These are phyloP conservation scores for Aplysina aerophoba DNA, from an alignment of 37 sponge, comb jelly and placozoan genomes.

Conservation along the genomic window DNA sequence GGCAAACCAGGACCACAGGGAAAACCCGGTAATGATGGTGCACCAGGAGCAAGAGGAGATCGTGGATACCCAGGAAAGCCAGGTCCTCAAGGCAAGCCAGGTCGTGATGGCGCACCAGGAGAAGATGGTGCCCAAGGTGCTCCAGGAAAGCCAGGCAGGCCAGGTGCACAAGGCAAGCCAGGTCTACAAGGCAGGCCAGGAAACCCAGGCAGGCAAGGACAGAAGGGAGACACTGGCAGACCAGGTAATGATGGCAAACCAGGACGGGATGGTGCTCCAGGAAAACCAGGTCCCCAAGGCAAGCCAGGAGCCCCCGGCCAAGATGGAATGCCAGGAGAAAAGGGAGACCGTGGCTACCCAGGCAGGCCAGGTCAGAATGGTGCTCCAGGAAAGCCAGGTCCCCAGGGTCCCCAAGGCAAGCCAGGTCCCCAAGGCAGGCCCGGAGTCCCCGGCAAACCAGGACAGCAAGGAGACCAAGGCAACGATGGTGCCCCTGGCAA, in stretches of 20 bases:
- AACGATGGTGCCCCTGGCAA: too few species aligned
- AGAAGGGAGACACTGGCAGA: too few species aligned
- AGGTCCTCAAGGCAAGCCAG: slow-evolving; percentile 21
- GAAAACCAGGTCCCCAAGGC: neutral
- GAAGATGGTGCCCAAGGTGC: neutral
- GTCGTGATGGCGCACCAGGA: neutral
- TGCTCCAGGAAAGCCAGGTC: neutral
- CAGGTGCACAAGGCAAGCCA: slow-evolving; percentile 5
- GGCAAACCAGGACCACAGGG: slow-evolving; percentile 15
- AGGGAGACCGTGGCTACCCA: too few species aligned
- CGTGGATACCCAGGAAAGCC: neutral
- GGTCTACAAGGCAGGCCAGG: slow-evolving; percentile 25
- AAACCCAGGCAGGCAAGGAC: neutral
- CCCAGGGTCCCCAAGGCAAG: too few species aligned
- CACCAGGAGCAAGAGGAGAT: too few species aligned
- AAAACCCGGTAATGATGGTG: too few species aligned
- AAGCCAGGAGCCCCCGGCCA: neutral
- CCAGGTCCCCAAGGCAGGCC: too few species aligned
- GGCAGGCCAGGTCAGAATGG: neutral
- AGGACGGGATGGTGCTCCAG: too few species aligned
- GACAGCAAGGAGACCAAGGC: too few species aligned
- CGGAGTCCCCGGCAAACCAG: too few species aligned
- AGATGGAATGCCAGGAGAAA: neutral
- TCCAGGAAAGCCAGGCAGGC: neutral
- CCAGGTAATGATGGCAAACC: too few species aligned